Evolutionary conservation across 2,113 vertebrate genomes (phyloP), one percentile per base, ranked within the genome.

Genomic region (Paradoxurus hermaphroditus): DNA sequence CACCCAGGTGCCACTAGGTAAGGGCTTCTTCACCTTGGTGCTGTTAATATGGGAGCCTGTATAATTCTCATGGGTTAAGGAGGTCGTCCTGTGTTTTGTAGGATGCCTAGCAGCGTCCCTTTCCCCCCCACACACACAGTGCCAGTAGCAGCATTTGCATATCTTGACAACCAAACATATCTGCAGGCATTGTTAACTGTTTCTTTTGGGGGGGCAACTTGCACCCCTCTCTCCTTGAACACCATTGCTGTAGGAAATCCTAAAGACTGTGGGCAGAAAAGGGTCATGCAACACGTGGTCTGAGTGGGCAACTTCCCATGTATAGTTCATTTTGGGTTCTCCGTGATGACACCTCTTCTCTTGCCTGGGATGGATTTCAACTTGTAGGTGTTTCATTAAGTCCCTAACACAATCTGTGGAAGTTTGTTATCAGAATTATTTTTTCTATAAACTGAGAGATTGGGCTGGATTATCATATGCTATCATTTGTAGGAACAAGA

Each of bases 301-400:
- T 63, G 65, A 21, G 8, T 39, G 46, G 39, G 21, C 23, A 53
- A 11, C 4, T 63, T 1, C 9, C 25, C 19, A 15, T 21, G 12
- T 27, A 18, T 5, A 31, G 14, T 87, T 59, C n/a, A 53, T 0
- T 46, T 79, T 86, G 27, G 27, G 8, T 18, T 3, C 25, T 82
- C 10, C 59, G 5, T 4, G 4, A 14, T 14, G 3, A 41, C 18
- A 7, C 5, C 2, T 11, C 4, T 27, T 16, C 31, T 62, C 56
- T 92, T 68, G 21, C 36, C 72, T 53, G 87, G 51, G 51, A 75
- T 59, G 3, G 1, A 59, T 93, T 36, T 84, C 36, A 82, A 8
- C 15, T 44, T 90, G 10, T 10, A 79, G 16, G 3, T 62, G 44
- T 93, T 86, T 56, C 63, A 41, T 8, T 95, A 62, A 13, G 4